Evolutionary conservation across 2,113 vertebrate species (phyloP).

Genomic region (Colaptes auratus): DNA sequence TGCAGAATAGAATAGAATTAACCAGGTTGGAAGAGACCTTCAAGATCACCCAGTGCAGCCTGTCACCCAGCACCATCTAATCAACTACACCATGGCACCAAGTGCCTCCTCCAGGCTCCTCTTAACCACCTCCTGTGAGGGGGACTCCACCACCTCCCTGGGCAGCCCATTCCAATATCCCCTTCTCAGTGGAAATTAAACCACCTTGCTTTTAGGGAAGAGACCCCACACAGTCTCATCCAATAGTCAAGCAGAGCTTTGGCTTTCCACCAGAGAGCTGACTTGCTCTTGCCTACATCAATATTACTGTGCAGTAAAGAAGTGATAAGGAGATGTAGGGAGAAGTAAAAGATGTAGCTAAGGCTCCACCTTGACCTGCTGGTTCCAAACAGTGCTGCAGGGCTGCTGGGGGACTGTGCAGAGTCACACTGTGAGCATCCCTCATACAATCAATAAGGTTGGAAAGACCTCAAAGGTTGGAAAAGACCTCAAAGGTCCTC

Average conservation of each 20-base stretch:
- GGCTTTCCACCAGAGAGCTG: neutral
- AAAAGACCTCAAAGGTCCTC: too few relatives aligned
- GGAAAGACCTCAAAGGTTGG: too few relatives aligned
- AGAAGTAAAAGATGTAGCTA: neutral
- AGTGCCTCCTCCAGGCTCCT: too few relatives aligned
- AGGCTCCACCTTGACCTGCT: neutral
- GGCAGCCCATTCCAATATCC: too few relatives aligned
- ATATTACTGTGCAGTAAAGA: neutral
- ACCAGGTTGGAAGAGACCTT: too few relatives aligned
- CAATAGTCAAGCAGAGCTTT: neutral
- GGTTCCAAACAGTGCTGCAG: neutral
- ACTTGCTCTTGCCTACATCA: neutral
- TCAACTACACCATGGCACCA: too few relatives aligned
- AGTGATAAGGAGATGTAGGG: neutral
- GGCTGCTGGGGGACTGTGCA: neutral
- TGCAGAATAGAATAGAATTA: too few relatives aligned
- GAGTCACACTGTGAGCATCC: neutral
- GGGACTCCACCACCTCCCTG: too few relatives aligned
- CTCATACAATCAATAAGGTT: too few relatives aligned
- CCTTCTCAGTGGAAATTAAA: neutral
- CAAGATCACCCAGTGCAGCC: too few relatives aligned
- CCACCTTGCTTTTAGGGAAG: neutral
- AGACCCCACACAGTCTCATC: rapidly evolving
- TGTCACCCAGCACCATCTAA: too few relatives aligned
- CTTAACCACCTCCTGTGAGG: too few relatives aligned